Percentiles rank a stretch among this genome's conserved stretches.
Evolutionary conservation across 92 coral and sea anemone species (phyloP).

Genomic region (Meandrina meandrites): DNA sequence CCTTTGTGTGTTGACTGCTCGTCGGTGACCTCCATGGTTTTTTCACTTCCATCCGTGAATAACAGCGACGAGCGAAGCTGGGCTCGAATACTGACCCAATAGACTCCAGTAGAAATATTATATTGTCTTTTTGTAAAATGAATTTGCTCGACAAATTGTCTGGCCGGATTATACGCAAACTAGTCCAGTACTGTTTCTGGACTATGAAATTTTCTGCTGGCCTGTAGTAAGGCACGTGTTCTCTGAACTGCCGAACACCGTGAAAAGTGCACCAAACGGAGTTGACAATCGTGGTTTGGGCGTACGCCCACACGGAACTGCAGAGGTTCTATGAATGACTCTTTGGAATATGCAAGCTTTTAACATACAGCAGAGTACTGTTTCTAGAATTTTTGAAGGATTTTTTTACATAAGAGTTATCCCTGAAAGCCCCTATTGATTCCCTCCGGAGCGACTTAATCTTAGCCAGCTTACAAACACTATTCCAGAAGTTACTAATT

Average conservation of each 20-base stretch:
- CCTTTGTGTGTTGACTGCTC: slow-evolving; percentile 13
- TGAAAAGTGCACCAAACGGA: not conserved
- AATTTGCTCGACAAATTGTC: not conserved
- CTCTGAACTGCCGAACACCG: not conserved
- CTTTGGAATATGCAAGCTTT: slow-evolving; percentile 4
- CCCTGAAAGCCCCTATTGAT: slow-evolving; percentile 12
- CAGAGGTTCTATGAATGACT: not conserved
- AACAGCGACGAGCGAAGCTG: slow-evolving; percentile 5
- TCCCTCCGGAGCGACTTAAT: slow-evolving; percentile 16
- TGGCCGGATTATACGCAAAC: not conserved
- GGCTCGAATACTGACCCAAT: not conserved
- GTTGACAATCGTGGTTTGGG: not conserved
- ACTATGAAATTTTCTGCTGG: not conserved
- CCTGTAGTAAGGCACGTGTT: not conserved
- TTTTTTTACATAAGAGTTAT: slow-evolving; percentile 25
- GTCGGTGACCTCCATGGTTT: slow-evolving; percentile 18
- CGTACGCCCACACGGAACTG: slow-evolving; percentile 37
- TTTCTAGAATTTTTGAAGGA: slow-evolving; percentile 30
- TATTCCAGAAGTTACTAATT: slow-evolving; percentile 40
- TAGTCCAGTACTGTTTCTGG: not conserved
- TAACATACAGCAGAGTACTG: not conserved
- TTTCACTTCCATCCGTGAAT: not conserved
- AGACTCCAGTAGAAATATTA: not conserved
- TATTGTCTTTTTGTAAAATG: not conserved
- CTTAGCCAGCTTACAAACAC: slow-evolving; percentile 17